Evolutionary conservation across 1,140 invertebrate genomes (phyloP), one percentile per base, ranked within the genome.

Genomic region (Nilaparvata lugens): DNA sequence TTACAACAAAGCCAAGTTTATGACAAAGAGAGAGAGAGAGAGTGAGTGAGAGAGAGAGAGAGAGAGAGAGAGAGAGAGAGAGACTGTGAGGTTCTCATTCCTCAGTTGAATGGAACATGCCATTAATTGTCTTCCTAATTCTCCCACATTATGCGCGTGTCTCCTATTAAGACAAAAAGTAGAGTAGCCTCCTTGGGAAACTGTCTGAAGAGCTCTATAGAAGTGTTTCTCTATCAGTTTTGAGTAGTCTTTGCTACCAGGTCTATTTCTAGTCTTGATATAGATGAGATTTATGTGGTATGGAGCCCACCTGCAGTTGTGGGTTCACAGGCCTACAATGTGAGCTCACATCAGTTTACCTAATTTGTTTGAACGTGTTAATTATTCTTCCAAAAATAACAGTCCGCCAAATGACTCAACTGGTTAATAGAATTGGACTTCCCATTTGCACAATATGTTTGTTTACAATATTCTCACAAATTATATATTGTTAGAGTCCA

Each of bases 21-120:
- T 35, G 55, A 55, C 21, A 55, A 28, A 55, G 52, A 55, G 52
- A 55, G 52, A 55, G 52, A 55, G 52, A 55, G 52, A 55, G 52
- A 55, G 52, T 25, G 52, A 55, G 52, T 25, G 52, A 55, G 52
- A 55, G 52, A 55, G 52, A 55, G 52, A 55, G 52, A 55, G 52
- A 55, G 52, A 55, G 23, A 24, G 6, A 21, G 21, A 55, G 21
- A 21, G 21, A 55, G 21, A 25, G 13, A 11, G 5, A 14, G 5
- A 21, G 35, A 16, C 21, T n/a, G 24, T 24, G 25, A 9, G 21
- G 4, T 56, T 56, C 35, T 38, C 54, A 28, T 24, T 38, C 16
- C 31, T 14, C 18, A 38, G n/a, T 19, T 21, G 28, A 56, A 38
- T 31, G 40, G 54, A 21, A 35, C 24, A 21, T 23, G 14, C 13